These are phyloP conservation scores for Hymenochirus boettgeri DNA, from an alignment of 2,113 vertebrate genomes.

Conservation along the genomic window DNA sequence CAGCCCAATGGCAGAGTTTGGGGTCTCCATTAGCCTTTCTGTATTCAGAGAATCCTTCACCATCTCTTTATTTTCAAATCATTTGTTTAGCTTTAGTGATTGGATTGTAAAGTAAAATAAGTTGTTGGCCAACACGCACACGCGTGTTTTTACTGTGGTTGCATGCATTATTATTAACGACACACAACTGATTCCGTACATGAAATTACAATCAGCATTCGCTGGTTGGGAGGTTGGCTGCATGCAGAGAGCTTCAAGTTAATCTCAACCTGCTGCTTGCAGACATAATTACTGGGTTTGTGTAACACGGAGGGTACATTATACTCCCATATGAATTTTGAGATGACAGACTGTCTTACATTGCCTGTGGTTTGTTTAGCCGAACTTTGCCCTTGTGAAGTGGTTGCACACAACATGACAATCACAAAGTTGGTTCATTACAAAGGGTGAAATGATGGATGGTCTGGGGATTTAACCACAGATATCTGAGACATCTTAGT, in stretches of 20 bases:
- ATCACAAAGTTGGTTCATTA: conserved; percentile 24
- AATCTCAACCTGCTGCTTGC: conserved; percentile 37
- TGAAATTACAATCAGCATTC: background rate
- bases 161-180: conserved; percentile 10
- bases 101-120: too few relatives aligned
- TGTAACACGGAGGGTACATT: conserved; percentile 32
- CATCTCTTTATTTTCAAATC: too few relatives aligned
- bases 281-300: conserved; percentile 38
- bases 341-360: conserved; percentile 51
- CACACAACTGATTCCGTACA: conserved; percentile 20
- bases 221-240: conserved; percentile 17
- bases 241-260: background rate
- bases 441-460: conserved; percentile 43
- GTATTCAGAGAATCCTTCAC: too few relatives aligned
- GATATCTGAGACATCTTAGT: conserved; percentile 38
- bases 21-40: too few relatives aligned
- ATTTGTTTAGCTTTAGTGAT: too few relatives aligned
- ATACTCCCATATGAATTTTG: conserved; percentile 50
- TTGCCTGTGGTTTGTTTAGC: conserved; percentile 46
- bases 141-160: conserved; percentile 5
- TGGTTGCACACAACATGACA: conserved; percentile 45
- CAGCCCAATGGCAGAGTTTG: too few relatives aligned
- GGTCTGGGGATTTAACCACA: conserved; percentile 47
- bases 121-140: too few relatives aligned
- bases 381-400: conserved; percentile 44